Evolutionary conservation across 2,113 vertebrate species (phyloP).

Genomic region (Acrocephalus arundinaceus): DNA sequence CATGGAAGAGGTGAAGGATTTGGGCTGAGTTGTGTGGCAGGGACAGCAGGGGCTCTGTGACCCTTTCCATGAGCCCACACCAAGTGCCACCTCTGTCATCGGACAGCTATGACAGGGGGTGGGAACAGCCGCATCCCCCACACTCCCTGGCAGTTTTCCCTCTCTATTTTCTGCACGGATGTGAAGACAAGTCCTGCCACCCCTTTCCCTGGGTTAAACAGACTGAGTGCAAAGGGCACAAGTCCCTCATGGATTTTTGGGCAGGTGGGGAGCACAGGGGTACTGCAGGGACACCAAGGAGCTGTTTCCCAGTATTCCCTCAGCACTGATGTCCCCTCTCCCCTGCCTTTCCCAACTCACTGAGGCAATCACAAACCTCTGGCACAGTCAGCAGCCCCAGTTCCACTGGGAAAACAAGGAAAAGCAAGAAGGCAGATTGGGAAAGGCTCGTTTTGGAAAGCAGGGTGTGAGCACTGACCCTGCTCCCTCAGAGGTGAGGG

Average conservation of each 20-base stretch:
- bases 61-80: background rate
- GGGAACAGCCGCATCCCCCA: background rate
- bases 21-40: rapidly evolving
- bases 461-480: background rate
- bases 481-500: background rate
- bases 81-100: background rate
- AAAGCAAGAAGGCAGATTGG: background rate
- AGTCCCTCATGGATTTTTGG: background rate
- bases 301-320: background rate
- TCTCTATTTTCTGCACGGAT: background rate
- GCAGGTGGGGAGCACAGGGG: background rate
- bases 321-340: background rate
- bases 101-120: background rate
- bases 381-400: background rate
- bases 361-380: background rate
- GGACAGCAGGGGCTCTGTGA: rapidly evolving
- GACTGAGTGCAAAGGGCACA: background rate
- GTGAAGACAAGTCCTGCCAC: background rate
- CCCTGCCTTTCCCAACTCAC: background rate
- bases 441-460: background rate
- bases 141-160: rapidly evolving
- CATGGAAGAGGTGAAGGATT: background rate
- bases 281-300: background rate
- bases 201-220: background rate
- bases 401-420: background rate